These are phyloP conservation scores for Rotaria magnacalcarata DNA, from an alignment of 2,888 invertebrate species.

Conservation along the genomic window DNA sequence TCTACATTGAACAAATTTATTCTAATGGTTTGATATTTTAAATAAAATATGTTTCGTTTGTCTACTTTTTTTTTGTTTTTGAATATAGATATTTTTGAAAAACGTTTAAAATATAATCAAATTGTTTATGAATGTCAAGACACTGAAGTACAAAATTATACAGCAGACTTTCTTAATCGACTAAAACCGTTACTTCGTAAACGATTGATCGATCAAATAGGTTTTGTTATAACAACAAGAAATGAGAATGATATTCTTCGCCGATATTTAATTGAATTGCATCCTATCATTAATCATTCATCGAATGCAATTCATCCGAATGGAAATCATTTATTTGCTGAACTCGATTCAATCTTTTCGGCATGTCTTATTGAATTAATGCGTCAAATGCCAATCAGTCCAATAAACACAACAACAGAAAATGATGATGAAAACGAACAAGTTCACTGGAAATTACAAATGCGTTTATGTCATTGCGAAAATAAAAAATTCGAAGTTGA, in stretches of 20 bases:
- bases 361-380: conserved; percentile 21
- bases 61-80: background rate
- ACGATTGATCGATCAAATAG: background rate
- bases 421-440: background rate
- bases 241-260: background rate
- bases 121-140: conserved; percentile 30
- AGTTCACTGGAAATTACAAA: conserved; percentile 16
- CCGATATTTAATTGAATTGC: conserved; percentile 32
- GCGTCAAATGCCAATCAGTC: background rate
- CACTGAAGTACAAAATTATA: background rate
- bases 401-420: background rate
- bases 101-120: conserved; percentile 7
- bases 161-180: background rate
- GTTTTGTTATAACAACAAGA: background rate
- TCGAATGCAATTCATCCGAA: background rate
- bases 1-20: conserved; percentile 21
- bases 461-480: background rate
- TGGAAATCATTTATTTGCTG: background rate
- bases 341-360: background rate
- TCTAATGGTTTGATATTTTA: background rate
- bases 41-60: too few species aligned
- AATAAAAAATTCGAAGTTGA: conserved; percentile 20
- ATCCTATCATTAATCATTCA: conserved; percentile 19
- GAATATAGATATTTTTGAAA: background rate
- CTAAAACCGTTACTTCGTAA: background rate